Percentiles rank a stretch among this genome's conserved stretches.
phyloP scores from a whole-genome alignment of 2,113 vertebrate species.

The Stictonetta naevosa region DNA sequence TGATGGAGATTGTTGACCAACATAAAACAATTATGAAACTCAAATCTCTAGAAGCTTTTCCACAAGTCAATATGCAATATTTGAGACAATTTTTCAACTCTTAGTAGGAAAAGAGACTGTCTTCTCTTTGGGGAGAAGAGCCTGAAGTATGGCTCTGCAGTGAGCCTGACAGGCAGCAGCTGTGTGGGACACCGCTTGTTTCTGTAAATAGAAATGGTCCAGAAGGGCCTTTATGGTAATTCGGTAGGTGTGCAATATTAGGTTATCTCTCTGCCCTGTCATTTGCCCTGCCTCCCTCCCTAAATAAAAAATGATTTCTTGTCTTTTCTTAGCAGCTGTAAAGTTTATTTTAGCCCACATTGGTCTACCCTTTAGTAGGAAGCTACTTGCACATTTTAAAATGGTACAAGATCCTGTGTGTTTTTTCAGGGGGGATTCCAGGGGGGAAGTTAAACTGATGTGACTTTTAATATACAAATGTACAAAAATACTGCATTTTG shows the following conservation, averaged over 20 bases:
- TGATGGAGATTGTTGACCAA: neutral
- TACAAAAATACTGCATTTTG: neutral
- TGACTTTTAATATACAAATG: neutral
- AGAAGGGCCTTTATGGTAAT: constrained; percentile 7
- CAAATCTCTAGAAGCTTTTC: neutral
- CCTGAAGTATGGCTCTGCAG: neutral
- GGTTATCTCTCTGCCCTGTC: neutral
- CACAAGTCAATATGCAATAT: neutral
- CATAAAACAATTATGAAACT: neutral
- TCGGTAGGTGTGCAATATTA: neutral
- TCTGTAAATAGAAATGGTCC: constrained; percentile 27
- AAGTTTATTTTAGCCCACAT: neutral
- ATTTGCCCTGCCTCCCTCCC: neutral
- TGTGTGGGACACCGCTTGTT: neutral
- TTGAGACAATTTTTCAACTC: neutral
- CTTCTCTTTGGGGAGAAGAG: neutral
- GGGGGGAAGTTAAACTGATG: neutral
- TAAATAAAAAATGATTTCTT: constrained; percentile 15
- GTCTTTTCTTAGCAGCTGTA: constrained; percentile 23
- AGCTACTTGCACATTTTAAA: neutral
- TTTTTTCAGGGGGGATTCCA: neutral
- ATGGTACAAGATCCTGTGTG: neutral
- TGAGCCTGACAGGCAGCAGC: neutral
- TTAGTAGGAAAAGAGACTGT: neutral
- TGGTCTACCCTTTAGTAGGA: neutral